Evolutionary conservation across 2,113 vertebrate genomes (phyloP), one percentile per base, ranked within the genome.

Genomic region (Dinomys branickii): DNA sequence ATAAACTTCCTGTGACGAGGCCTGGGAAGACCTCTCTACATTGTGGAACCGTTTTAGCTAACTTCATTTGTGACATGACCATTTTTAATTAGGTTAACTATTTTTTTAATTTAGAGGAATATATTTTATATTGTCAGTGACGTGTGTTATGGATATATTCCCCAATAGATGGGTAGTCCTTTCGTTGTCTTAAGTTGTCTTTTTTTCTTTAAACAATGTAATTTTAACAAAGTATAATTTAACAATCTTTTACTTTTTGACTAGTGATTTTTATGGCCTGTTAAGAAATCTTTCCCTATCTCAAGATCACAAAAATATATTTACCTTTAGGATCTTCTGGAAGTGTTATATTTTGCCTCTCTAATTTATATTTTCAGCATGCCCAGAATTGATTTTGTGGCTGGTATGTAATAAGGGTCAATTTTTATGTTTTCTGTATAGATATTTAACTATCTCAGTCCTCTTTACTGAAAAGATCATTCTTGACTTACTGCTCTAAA

Each of bases 291-390:
- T 81, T 96, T 24, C n/a, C 35, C 19, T 69, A 69, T 56, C 28
- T 1, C 50, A 96, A 52, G 0, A n/a, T 52, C 17, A 73, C 44
- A 84, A 91, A 83, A 9, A 86, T 84, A 86, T 84, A 83, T 78
- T 96, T 96, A 56, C 24, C 38, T 91, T 92, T 91, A 90, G 35
- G 26, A 71, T 83, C 54, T 91, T 95, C 78, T 78, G 35, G 14
- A 73, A 93, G 9, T 33, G 19, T 75, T 58, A 75, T 75, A 67
- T 13, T 92, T 91, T 96, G 80, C 61, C 52, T 81, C 69, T 71
- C 13, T 95, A n/a, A 16, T 80, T 91, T 77, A 77, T 7, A 58
- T 87, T 26, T 85, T 81, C 56, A 84, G 33, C 17, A 11, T 22
- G 54, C 13, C 9, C 17, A 41, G 12, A 94, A 92, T 0, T 83